phyloP scores from a whole-genome alignment of 1,140 invertebrate genomes.

The Drosophila subpulchrella region DNA sequence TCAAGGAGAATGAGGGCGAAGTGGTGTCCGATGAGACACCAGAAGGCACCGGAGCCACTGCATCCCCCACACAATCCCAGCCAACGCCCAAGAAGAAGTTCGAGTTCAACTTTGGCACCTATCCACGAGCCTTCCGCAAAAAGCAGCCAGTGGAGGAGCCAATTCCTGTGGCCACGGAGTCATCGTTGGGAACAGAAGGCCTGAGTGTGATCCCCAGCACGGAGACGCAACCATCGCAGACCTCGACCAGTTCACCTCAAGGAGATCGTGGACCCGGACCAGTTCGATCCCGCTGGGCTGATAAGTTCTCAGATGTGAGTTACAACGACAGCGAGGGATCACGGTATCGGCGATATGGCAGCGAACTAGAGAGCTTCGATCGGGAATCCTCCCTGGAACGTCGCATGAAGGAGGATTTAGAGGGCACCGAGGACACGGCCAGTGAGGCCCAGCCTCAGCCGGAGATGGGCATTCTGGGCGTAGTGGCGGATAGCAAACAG shows the following conservation, averaged over 20 bases:
- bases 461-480: conserved; percentile 68
- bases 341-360: conserved; percentile 72
- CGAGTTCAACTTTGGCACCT: conserved; percentile 90
- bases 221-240: conserved; percentile 83
- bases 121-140: conserved; percentile 90
- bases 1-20: conserved; percentile 75
- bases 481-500: conserved; percentile 76
- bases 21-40: conserved; percentile 41
- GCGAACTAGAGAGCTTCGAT: conserved; percentile 84
- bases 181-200: conserved; percentile 77
- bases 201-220: conserved; percentile 82
- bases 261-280: conserved; percentile 84
- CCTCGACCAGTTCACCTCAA: conserved; percentile 85
- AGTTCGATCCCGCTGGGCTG: conserved; percentile 85
- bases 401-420: conserved; percentile 80
- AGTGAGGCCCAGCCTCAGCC: conserved; percentile 70
- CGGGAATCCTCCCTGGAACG: conserved; percentile 84
- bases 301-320: conserved; percentile 85
- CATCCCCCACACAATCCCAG: conserved; percentile 56
- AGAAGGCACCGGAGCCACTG: conserved; percentile 20
- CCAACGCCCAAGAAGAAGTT: conserved; percentile 86
- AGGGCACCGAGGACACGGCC: conserved; percentile 61
- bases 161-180: conserved; percentile 44
- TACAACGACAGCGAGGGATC: conserved; percentile 85
- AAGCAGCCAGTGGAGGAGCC: conserved; percentile 86